A percentile compares a stretch with the other conserved stretches of the same genome.
Evolutionary conservation across 1,140 invertebrate genomes (phyloP).

Genomic region (Drosophila kurseongensis): DNA sequence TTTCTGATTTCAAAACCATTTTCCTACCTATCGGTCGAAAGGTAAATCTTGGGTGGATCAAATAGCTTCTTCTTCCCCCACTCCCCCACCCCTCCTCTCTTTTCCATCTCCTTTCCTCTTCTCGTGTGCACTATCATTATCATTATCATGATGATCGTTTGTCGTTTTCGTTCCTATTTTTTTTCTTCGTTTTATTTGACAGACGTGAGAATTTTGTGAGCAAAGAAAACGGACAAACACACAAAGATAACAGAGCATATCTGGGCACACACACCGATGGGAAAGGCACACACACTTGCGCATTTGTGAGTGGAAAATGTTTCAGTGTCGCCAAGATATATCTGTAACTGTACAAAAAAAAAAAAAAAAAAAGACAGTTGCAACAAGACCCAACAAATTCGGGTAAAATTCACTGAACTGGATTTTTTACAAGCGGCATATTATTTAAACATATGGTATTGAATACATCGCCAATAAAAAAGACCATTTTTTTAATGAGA

Average conservation of each 20-base stretch:
- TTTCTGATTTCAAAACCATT: constrained; percentile 12
- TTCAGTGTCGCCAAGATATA: constrained; percentile 28
- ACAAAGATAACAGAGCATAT: constrained; percentile 71
- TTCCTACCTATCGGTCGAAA: constrained; percentile 3
- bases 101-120: neutral
- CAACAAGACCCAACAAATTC: neutral
- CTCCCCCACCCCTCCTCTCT: neutral
- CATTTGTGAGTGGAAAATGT: constrained; percentile 35
- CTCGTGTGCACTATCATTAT: constrained; percentile 48
- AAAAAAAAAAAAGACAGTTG: neutral
- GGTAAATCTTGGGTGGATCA: constrained; percentile 25
- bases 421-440: too few relatives aligned
- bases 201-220: constrained; percentile 78
- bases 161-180: constrained; percentile 44
- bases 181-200: constrained; percentile 59
- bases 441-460: too few relatives aligned
- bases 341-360: constrained; percentile 1
- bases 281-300: neutral
- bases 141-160: constrained; percentile 31
- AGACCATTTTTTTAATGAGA: too few relatives aligned
- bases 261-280: constrained; percentile 30
- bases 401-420: neutral
- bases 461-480: too few relatives aligned
- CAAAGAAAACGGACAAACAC: constrained; percentile 59
- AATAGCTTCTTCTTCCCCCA: constrained; percentile 12